Base-by-base conservation (phyloP, 2,797 vertebrate species). In the Coregonus suidteri region DNA sequence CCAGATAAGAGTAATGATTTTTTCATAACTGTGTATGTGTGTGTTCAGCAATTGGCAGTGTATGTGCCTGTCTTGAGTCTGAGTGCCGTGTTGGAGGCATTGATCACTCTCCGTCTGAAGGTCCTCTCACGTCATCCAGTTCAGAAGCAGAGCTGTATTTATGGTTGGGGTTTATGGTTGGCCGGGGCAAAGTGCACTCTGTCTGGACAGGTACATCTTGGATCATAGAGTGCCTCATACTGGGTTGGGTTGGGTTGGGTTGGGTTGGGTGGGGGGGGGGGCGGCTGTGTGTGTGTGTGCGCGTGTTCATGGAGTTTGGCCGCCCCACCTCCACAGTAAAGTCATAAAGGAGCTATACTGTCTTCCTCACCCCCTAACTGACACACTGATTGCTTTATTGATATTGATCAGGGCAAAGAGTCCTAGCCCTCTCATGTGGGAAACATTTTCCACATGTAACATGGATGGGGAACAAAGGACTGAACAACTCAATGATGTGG, bases 381-480 rank as follows among this genome's bases (percentile, higher is more conserved):
- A 89, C 87, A 89, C 86, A 82, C 90, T 89, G 91, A 91, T 94
- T 93, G 91, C 91, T 93, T 95, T 95, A 95, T 93, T 93, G 90
- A 91, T 93, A 93, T 93, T 89, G 91, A 95, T 92, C 86, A 91
- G 94, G 91, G 88, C 94, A 93, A 94, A 96, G 93, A 95, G 94
- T 94, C 90, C 92, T 89, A 89, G 82, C 91, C 91, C 92, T 91
- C 87, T 56, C 14, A 30, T 6, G 30, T 73, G 52, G 13, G 30
- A 54, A 73, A 37, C 68, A 41, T 15, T 30, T 5, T 34, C 4
- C 51, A 56, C 51, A 54, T 18, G 41, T 9, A 72, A 30, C 52
- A 30, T 25, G 52, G 3, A 56, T 71, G 62, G 62, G 70, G 77
- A 75, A 66, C 59, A 31, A 35, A 75, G 78, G 47, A 47, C 6